Evolutionary conservation across 2,888 invertebrate species (phyloP), one percentile per base, ranked within the genome.

Genomic region (Drosophila nigritarsus): DNA sequence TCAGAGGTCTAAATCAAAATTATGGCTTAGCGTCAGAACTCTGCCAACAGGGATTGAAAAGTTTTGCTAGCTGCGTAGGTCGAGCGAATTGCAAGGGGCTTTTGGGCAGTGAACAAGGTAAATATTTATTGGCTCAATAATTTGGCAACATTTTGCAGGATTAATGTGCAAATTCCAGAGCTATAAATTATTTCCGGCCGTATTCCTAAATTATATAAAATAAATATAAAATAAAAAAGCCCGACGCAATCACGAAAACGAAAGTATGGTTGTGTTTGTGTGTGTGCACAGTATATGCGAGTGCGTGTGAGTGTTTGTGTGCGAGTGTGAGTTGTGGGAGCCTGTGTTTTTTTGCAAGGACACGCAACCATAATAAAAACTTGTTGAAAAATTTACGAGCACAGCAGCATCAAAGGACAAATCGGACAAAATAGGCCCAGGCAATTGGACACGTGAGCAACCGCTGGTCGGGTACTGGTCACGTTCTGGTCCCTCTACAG

Each of bases 71-170:
- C 40, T 15, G 36, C 13, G 40, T 20, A 18, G 27, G 18, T 24
- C 1, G 34, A 38, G 18, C 9, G 7, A 20, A 56, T 40, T 40
- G 51, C 30, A 29, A 18, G 65, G 55, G 80, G 51, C 15, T 45
- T 24, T 24, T 20, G 60, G 55, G 48, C 51, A 62, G 63, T 63
- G 55, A 54, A 67, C 62, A 70, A 80, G 82, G 82, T 73, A 82
- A 75, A 84, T 83, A 83, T 83, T 83, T 83, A 84, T 82, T 83
- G 82, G 82, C 82, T 83, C 75, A 83, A 83, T 80, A 83, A 83
- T 83, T 83, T 84, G 84, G 84, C 83, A 83, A 80, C 78, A 85
- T 81, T 85, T 78, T 66, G 66, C 66, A 80, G 85, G 74, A 85
- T 85, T 78, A 79, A 85, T 81, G 78, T 69, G 79, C 68, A 83